Conservation (phyloP, 1,140 invertebrate genomes). For the Cecropterus lyciades region DNA sequence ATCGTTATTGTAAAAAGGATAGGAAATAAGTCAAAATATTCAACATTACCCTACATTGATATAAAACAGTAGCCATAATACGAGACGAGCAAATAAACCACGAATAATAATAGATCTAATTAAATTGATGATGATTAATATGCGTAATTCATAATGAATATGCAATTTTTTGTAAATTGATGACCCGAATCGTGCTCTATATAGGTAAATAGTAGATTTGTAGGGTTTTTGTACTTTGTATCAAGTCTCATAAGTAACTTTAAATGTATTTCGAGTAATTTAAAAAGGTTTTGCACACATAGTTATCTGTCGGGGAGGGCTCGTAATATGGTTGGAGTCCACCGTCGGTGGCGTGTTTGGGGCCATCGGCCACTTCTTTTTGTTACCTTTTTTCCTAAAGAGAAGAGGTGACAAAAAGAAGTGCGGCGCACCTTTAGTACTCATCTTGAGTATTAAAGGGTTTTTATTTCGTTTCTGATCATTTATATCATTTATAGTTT, state of each 20-base stretch:
- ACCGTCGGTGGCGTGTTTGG: slow-evolving; percentile 16
- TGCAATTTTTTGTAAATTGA: not conserved
- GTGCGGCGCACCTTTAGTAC: not conserved
- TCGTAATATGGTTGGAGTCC: slow-evolving; percentile 8
- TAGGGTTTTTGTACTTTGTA: not conserved
- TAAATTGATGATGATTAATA: too few species aligned
- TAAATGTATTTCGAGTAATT: too few species aligned
- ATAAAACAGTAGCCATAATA: too few species aligned
- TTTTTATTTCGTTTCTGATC: not conserved
- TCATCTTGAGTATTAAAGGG: not conserved
- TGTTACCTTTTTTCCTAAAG: not conserved
- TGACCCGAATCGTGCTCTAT: not conserved
- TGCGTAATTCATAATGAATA: too few species aligned
- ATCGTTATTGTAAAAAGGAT: too few species aligned
- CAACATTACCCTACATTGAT: too few species aligned
- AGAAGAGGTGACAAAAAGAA: not conserved
- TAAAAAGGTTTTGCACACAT: not conserved
- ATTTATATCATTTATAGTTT: too few species aligned
- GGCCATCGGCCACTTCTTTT: slow-evolving; percentile 12
- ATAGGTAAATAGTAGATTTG: not conserved
- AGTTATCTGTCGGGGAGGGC: not conserved
- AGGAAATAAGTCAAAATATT: too few species aligned
- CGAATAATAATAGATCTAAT: too few species aligned
- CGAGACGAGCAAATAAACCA: too few species aligned
- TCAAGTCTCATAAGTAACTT: too few species aligned